Base-by-base conservation (phyloP, 92 coral and sea anemone species). In the Porites lobata region DNA sequence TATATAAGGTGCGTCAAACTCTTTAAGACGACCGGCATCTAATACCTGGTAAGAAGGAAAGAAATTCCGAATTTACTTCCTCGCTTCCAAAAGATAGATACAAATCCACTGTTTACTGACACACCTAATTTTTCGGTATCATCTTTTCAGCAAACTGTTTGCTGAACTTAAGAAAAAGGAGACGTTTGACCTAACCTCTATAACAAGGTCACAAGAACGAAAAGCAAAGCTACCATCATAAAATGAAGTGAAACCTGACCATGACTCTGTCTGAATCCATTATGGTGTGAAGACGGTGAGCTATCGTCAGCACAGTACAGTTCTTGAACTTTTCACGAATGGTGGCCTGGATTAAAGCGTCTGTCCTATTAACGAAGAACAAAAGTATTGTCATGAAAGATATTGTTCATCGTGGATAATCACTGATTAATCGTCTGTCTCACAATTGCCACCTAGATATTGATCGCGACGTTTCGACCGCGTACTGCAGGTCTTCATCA, bases 221-320 rank as follows among this genome's bases (percentile, higher is more conserved):
- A 4, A 9, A 18, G 50, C 8, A 79, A 32, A 29, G 15, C 47
- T 38, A 38, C 47, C 4, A 4, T 38, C 47, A 38, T 38, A 38
- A 38, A 43, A 14, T 56, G 13, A 10, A 5, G 61, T 56, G 11
- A 56, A 56, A 56, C 8, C 26, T 79, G 53, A 94, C 98, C 89
- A 94, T 90, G 54, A 94, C 98, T 50, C 98, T 76, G 71, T 94
- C 95, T 1, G 98, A 94, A 76, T 94, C 98, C 98, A 94, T 92
- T 9, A 94, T 92, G 50, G 98, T 94, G 79, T 94, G 95, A 21
- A 94, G 85, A 24, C 98, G 98, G 50, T 94, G 98, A 18, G 98
- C 98, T 59, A 94, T 94, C 13, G 98, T 94, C 71, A 94, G 82
- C 22, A 94, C 98, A 0, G 98, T 94, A 26, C 98, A 94, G n/a